A percentile compares a stretch with the other conserved stretches of the same genome.
phyloP scores from a whole-genome alignment of 2,888 invertebrate species.

The Tanytarsus gracilentus region DNA sequence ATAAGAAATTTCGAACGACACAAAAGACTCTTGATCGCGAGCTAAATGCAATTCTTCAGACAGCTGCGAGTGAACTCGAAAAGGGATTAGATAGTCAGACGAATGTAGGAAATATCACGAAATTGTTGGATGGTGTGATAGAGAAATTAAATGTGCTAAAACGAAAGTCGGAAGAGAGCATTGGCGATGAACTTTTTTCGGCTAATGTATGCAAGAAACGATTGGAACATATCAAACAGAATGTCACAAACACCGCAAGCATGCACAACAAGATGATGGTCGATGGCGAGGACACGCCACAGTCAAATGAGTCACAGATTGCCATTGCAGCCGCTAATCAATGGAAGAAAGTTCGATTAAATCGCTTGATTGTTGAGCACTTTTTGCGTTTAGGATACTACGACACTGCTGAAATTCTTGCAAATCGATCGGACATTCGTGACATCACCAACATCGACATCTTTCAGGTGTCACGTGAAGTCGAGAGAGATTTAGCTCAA shows the following conservation, averaged over 20 bases:
- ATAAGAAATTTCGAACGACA: conserved; percentile 91
- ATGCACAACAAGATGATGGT: conserved; percentile 36
- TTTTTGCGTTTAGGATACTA: conserved; percentile 92
- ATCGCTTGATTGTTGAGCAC: conserved; percentile 95
- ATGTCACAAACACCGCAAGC: conserved; percentile 31
- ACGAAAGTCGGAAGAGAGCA: conserved; percentile 89
- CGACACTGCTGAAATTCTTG: conserved; percentile 81
- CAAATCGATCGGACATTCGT: conserved; percentile 67
- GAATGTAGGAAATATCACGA: conserved; percentile 6
- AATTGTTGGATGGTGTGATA: conserved; percentile 75
- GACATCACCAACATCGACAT: conserved; percentile 93
- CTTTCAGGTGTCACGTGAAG: conserved; percentile 70
- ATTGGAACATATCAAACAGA: conserved; percentile 70
- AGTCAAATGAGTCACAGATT: conserved; percentile 37
- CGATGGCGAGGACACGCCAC: conserved; percentile 30
- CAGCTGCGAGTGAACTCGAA: conserved; percentile 70
- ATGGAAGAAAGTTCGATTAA: conserved; percentile 57
- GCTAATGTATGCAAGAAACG: conserved; percentile 77
- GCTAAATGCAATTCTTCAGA: conserved; percentile 71
- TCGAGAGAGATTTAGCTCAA: conserved; percentile 73
- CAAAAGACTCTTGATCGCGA: conserved; percentile 92
- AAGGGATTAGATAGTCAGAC: conserved; percentile 49
- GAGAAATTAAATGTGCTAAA: conserved; percentile 84
- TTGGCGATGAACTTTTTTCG: conserved; percentile 61
- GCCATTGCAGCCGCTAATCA: conserved; percentile 41